Evolutionary conservation across 1,140 invertebrate species (phyloP), one percentile per base, ranked within the genome.

Genomic region (Ridgeia piscesae): DNA sequence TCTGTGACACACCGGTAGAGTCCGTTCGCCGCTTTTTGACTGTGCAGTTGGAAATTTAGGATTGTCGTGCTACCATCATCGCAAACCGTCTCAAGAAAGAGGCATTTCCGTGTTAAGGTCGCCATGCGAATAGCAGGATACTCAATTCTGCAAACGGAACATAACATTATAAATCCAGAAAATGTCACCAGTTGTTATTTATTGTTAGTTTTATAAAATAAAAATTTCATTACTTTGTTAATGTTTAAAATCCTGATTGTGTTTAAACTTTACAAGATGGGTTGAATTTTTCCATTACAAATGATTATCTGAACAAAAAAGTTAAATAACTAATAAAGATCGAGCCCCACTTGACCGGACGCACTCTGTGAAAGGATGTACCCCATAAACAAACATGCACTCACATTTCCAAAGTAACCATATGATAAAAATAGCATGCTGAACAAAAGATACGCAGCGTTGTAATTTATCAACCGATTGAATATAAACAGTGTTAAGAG

Each of bases 1-100:
- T 98, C 98, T 0, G 98, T 98, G 91, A 98, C 97, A n/a, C 98
- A 98, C 89, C 98, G 96, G 95, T 98, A 98, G 1, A 98, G 96
- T 58, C 97, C 97, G 33, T 97, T 97, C 14, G 98, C 98, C 33
- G 97, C 97, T 34, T 97, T 97, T 91, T 97, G 97, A 91, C 97
- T 98, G 93, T 97, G 97, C 95, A 98, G 97, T 96, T 98, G 98
- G 93, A 98, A 97, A 94, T 98, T 97, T 89, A 98, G 96, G 35
- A 97, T 96, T 27, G 97, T 93, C 11, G 92, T 93, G 1, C 97
- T 96, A 34, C 97, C 97, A 92, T 98, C 97, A 91, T 97, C 96
- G 31, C 89, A 90, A 34, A 94, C 93, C 11, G 94, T 92, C 90
- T 97, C 97, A 94, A 98, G 95, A 94, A 98, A 97, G 95, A 98